These are phyloP conservation scores for Anableps anableps DNA, from an alignment of 2,797 vertebrate genomes.

Conservation along the genomic window DNA sequence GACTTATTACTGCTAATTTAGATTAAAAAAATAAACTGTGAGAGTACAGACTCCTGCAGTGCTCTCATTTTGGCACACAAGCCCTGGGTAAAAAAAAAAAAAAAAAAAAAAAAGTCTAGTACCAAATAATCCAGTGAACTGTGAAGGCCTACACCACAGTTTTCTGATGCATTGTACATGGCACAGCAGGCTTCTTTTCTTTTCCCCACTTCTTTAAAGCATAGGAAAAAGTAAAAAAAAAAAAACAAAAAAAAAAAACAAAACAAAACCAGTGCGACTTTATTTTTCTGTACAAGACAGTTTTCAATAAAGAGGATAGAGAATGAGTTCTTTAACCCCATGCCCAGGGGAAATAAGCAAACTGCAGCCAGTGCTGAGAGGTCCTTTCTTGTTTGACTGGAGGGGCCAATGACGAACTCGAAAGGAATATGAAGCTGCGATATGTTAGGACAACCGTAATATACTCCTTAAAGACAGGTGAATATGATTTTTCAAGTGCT, in stretches of 20 bases:
- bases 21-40: background rate
- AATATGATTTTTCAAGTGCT: background rate
- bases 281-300: background rate
- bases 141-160: background rate
- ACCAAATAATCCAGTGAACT: background rate
- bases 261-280: background rate
- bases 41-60: background rate
- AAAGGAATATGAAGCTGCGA: constrained; percentile 5
- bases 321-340: background rate
- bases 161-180: background rate
- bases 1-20: background rate
- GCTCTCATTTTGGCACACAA: background rate
- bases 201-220: background rate
- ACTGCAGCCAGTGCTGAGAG: constrained; percentile 2
- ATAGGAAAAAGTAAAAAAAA: background rate
- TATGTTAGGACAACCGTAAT: background rate
- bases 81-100: background rate
- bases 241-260: background rate
- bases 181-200: background rate
- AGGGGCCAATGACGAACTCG: background rate
- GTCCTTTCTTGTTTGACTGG: background rate
- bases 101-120: too few relatives aligned
- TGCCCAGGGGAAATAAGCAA: constrained; percentile 6
- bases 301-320: constrained; percentile 7
- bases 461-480: background rate